Base-by-base conservation (phyloP, 2,888 invertebrate genomes). In the Rotaria macrura region DNA sequence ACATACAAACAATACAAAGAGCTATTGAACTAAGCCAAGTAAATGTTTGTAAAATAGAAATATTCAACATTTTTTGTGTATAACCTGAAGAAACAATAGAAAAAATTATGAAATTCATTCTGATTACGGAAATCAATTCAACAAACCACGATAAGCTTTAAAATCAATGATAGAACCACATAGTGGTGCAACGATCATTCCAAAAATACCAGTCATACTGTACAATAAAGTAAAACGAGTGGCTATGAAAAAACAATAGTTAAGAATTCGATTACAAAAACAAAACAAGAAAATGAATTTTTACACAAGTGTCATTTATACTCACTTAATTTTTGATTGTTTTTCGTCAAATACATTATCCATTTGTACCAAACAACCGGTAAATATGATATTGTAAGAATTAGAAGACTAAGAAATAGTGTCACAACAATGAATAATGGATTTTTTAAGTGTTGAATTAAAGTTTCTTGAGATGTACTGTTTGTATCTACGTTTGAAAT, bases 1-100 rank as follows among this genome's bases (percentile, higher is more conserved):
- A 10, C 79, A 79, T 43, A 79, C 79, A 79, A 25, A 79, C 79
- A 25, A 79, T n/a, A 79, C 79, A 79, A n/a, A 79, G 79, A n/a
- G 14, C 10, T 43, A 79, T 14, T 12, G 25, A 43, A 25, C 9
- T 12, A 43, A 79, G 25, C 79, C 79, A 79, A 25, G 43, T 79
- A 12, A 79, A 12, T 12, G 79, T 79, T 79, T 79, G 79, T 43
- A 79, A n/a, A 43, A 79, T 43, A 9, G 79, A 79, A 20, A 79
- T 43, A 79, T 79, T 79, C 12, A 79, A 79, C 40, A 79, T 79
- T 79, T 79, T 79, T 79, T 79, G 79, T 79, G 43, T 40, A n/a
- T 40, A 14, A 79, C 79, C 79, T 79, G 23, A 9, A 79, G 5
- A 40, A 43, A n/a, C 1, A 23, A 49, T 17, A 49, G 17, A 49